Base-by-base conservation (phyloP, 2,888 invertebrate species). In the Torymus tubicola region DNA sequence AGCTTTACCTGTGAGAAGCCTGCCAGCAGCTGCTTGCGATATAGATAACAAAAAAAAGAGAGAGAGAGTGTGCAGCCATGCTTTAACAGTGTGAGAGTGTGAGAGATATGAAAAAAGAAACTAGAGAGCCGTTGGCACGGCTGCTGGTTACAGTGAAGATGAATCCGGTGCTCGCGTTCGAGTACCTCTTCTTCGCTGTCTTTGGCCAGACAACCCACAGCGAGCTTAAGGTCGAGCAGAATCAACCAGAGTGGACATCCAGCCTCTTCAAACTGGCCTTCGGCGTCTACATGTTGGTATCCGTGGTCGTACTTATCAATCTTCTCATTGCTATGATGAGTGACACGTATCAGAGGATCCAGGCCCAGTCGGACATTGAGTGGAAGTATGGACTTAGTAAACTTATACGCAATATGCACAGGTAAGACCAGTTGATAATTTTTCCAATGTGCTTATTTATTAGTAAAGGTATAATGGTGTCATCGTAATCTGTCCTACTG, bases 291-390 rank as follows among this genome's bases (percentile, higher is more conserved):
- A 96, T 99, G 95, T 95, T 99, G 94, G 97, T 99, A 91, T 98
- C 98, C 87, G 96, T 98, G 91, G 97, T 99, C 92, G 99, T 99
- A 91, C 95, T 99, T 90, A 97, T 99, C 93, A 99, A 99, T 93
- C 95, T 99, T 91, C 96, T 99, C 91, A 99, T 99, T 94, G 99
- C 99, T 93, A 99, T 99, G 99, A 99, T 99, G 98, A 98, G 98
- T 92, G 99, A 99, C 94, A 99, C 99, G 89, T 99, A 99, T 92
- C 99, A 99, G 92, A 95, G 98, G 90, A 99, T 99, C 90, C 97
- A 99, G 95, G 99, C 99, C 31, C 95, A 95, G 89, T 95, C 95
- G 3, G 95, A 95, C 89, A 95, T 94, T 80, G 95, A 96, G 89
- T 95, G 95, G 95, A 95, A 96, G 91, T 95, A 95, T 88, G 95